Evolutionary conservation across 2,888 invertebrate species (phyloP), one percentile per base, ranked within the genome.

Genomic region (Isoperla grammatica): DNA sequence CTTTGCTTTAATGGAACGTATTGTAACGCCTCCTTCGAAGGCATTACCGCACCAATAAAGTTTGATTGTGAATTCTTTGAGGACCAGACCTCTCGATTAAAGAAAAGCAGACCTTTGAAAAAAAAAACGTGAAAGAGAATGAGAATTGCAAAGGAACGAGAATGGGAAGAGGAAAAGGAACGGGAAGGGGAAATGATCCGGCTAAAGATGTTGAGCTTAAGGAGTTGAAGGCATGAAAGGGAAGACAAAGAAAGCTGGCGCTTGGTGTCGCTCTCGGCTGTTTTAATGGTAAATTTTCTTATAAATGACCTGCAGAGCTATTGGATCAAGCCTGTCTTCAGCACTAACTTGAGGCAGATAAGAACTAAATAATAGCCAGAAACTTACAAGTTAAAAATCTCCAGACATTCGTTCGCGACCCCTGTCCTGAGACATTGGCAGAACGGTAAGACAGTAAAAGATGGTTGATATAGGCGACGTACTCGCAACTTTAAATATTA

Each of bases 121-220:
- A 46, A 12, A 46, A 46, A 46, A 17, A 20, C 9, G 22, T 4
- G 20, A 20, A 20, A 46, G 20, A 22, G 12, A 40, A 15, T 40
- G 15, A 40, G 4, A 40, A 12, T 4, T 3, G 4, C 3, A 6
- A 12, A 12, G 3, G 40, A 40, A 8, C 4, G 12, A 12, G 40
- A 12, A 40, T 8, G 40, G 40, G n/a, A 40, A 40, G 5, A 15
- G 40, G 40, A 40, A 45, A 29, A 17, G 45, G 45, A 45, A 39
- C 9, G 29, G 53, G 53, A 53, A 53, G 37, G 19, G 53, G 53
- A 53, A 53, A 53, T 53, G 53, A 39, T 53, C 53, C 39, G 53
- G 19, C 19, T 39, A 12, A 53, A 39, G 53, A 53, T 37, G 53
- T 20, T 8, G 39, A 37, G 17, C 37, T 17, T 15, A 53, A 39